These are phyloP conservation scores for Ephialtes manifestator DNA, from an alignment of 2,888 invertebrate species.

Conservation along the genomic window DNA sequence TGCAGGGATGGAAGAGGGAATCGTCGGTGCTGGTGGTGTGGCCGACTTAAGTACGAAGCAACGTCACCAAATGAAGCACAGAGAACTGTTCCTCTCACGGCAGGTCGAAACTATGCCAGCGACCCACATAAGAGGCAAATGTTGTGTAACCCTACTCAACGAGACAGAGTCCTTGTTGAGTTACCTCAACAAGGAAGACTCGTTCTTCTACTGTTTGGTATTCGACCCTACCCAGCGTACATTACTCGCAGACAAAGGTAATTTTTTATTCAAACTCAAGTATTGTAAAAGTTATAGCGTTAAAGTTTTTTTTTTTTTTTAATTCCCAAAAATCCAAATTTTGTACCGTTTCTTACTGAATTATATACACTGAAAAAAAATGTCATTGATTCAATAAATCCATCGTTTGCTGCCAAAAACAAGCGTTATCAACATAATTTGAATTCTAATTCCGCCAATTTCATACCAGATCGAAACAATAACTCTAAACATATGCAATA, in stretches of 20 bases:
- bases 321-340: no score
- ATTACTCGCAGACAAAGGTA: conserved; percentile 98
- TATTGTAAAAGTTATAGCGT: no score
- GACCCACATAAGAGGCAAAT: conserved; percentile 99
- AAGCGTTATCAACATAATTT: no score
- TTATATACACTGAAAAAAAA: no score
- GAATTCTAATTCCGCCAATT: no score
- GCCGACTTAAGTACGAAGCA: conserved; percentile 93
- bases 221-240: conserved; percentile 99
- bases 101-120: conserved; percentile 99
- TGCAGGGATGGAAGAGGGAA: conserved; percentile 84
- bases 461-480: no score
- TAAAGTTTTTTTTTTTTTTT: no score
- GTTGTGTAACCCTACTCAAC: conserved; percentile 99
- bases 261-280: not conserved
- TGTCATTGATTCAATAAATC: no score
- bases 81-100: conserved; percentile 98
- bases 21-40: conserved; percentile 87
- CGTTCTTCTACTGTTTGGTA: conserved; percentile 99
- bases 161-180: conserved; percentile 99
- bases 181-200: conserved; percentile 99
- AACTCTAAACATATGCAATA: no score
- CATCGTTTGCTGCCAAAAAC: no score
- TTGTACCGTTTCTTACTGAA: no score
- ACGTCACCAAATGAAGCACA: conserved; percentile 98